Evolutionary conservation across 2,113 vertebrate species (phyloP).

Genomic region (Channa maculata): DNA sequence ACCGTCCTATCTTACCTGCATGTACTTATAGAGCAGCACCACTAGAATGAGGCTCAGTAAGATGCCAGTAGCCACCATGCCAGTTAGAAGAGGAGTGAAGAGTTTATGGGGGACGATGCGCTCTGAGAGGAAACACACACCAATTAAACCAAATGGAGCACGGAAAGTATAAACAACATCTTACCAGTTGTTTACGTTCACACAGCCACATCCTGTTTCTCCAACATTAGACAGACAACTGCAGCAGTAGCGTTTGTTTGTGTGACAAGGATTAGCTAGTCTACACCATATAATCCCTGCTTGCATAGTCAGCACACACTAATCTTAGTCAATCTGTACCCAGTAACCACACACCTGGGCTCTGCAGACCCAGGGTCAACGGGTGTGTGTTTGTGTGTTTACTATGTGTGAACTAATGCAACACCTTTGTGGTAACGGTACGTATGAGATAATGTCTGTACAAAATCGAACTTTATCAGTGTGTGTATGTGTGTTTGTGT

Average conservation of each 20-base stretch:
- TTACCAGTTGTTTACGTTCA: neutral
- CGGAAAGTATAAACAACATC: neutral
- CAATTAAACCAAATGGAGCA: conserved; percentile 15
- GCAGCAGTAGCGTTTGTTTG: conserved; percentile 70
- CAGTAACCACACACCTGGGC: conserved; percentile 63
- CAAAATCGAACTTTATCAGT: too few species aligned
- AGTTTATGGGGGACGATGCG: conserved; percentile 90
- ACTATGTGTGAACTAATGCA: too few species aligned
- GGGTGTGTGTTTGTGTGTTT: conserved; percentile 18
- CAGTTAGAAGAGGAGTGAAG: conserved; percentile 92
- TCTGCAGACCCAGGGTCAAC: conserved; percentile 19
- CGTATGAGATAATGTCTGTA: too few species aligned
- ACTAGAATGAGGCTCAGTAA: conserved; percentile 89
- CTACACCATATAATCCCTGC: conserved; percentile 68
- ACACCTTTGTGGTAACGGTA: too few species aligned
- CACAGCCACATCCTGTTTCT: neutral
- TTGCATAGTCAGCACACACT: conserved; percentile 76
- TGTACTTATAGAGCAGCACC: conserved; percentile 92
- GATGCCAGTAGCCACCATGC: conserved; percentile 87
- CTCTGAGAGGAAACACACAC: conserved; percentile 77
- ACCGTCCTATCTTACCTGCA: conserved; percentile 86
- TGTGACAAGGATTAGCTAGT: conserved; percentile 65
- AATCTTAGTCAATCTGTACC: conserved; percentile 77
- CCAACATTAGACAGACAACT: conserved; percentile 57
- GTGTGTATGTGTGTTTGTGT: conserved; percentile 12